Base-by-base conservation (phyloP, 2,888 invertebrate genomes). In the Oasisia sp. region DNA sequence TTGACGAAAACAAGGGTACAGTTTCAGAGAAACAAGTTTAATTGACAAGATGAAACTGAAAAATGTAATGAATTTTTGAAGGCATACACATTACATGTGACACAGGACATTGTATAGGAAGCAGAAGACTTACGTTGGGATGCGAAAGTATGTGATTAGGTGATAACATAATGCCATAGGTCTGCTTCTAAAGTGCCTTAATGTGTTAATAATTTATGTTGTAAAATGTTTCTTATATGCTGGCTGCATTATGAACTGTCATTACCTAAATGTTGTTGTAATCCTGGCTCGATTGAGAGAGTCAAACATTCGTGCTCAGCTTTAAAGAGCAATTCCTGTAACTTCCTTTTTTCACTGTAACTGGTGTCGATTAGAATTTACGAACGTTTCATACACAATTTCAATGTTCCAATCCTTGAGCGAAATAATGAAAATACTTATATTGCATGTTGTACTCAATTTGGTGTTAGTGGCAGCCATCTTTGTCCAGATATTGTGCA, bases 121-220 rank as follows among this genome's bases (percentile, higher is more conserved):
- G 74, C 74, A 74, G 74, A 74, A 27, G 27, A 74, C n/a, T 27
- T 74, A 27, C 27, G 74, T 74, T 74, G 74, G 7, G 27, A 3
- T 27, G n/a, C 12, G 74, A 74, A 74, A 2, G n/a, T 74, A 27
- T 74, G 74, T 38, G 38, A 38, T 38, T 38, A 74, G 74, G 27
- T 19, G n/a, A 74, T 27, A n/a, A 74, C 27, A 74, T n/a, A 74
- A 27, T 27, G 74, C 74, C 74, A 74, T 74, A 74, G 19, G 19
- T 74, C 74, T 74, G 74, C 74, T 74, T 74, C 74, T 74, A 7
- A 74, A 74, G 74, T 74, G 74, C 74, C 74, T 74, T 74, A 74
- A 74, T 74, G 27, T 74, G 19, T 27, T 7, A 19, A 19, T 74
- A 27, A 74, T 74, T 74, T 27, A 27, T 7, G 27, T 74, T 19